Evolutionary conservation across 2,113 vertebrate genomes (phyloP).

Genomic region (Anguilla japonica): DNA sequence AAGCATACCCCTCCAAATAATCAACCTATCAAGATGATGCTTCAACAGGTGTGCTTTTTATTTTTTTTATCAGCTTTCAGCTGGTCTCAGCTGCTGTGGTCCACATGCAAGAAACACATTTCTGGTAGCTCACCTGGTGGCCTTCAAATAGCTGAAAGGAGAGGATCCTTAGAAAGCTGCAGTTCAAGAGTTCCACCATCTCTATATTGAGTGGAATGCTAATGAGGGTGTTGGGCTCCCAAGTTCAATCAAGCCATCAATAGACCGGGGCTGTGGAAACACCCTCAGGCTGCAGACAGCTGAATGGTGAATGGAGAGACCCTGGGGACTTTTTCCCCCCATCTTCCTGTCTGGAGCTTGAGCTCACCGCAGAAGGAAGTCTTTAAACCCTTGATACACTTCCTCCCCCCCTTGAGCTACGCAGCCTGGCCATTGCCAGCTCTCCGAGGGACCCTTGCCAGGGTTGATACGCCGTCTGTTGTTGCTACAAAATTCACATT

Average conservation of each 20-base stretch:
- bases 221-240: background rate
- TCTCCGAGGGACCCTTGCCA: constrained; percentile 37
- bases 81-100: background rate
- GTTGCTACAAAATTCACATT: constrained; percentile 34
- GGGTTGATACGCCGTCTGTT: constrained; percentile 42
- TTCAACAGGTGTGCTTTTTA: too few species aligned
- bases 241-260: background rate
- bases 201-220: background rate
- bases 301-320: background rate
- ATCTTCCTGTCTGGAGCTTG: background rate
- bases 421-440: constrained; percentile 2
- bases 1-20: background rate
- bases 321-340: background rate
- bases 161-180: constrained; percentile 16
- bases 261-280: background rate
- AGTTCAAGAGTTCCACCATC: background rate
- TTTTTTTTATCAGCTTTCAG: background rate
- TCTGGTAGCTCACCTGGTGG: constrained; percentile 46
- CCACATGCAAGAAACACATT: constrained; percentile 43
- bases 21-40: background rate
- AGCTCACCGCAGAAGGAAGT: background rate
- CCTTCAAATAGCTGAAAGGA: constrained; percentile 45
- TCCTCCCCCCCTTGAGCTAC: background rate
- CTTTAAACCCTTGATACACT: background rate
- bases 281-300: background rate